Evolutionary conservation across 2,797 vertebrate species (phyloP), one percentile per base, ranked within the genome.

Genomic region (Adrianichthys oophorus): DNA sequence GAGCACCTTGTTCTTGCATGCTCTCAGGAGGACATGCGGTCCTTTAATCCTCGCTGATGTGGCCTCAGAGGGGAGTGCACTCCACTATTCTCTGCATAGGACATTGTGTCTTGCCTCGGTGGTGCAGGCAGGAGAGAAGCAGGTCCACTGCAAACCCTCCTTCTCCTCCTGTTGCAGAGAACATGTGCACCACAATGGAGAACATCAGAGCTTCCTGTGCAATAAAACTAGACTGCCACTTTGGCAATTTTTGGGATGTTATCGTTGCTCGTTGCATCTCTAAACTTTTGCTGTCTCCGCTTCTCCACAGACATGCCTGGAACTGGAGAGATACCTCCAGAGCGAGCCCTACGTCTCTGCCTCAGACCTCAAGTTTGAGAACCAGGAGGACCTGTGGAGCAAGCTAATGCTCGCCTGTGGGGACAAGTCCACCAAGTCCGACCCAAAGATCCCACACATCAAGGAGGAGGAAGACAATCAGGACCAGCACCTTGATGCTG

Each of bases 321-420:
- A 98, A 89, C 84, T 98, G 87, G 97, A 98, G 82, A 79, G 96
- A 6, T 98, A 98, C 87, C 94, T 98, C 73, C 96, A 98, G 88
- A 98, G 93, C 10, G 97, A 98, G 66, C 97, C 97, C 47, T 97
- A 97, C 1, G 94, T 95, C 83, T 96, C 95, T 1, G 93, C 96
- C 58, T 92, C 94, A 1, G 96, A 98, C 64, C 93, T 98, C 60
- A 97, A 96, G 76, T 97, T 97, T 48, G 94, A 97, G 68, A 90
- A 85, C 80, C 94, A 95, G 80, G 95, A 97, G 82, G 94, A 97
- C 69, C 92, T 98, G 83, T 98, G 95, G 95, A 95, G 93, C 93
- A 97, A 98, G 93, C 91, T 98, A 85, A 95, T 98, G 88, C 91
- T 96, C 48, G 95, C 95, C 74, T 96, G 95, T 49, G 95, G 94